These are phyloP conservation scores for Indri indri DNA, from an alignment of 2,113 vertebrate genomes.

Conservation along the genomic window DNA sequence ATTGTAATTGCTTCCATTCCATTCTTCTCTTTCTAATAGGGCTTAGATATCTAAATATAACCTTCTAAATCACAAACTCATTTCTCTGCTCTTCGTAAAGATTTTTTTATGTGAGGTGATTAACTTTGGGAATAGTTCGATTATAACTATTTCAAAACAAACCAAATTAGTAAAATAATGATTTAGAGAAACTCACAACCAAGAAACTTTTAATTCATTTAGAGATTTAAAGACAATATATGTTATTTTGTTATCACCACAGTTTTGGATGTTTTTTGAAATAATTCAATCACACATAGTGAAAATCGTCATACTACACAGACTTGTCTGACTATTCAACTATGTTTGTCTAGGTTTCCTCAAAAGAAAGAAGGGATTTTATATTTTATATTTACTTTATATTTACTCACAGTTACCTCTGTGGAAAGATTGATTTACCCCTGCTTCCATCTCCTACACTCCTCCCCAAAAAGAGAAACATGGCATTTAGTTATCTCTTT, in stretches of 20 bases:
- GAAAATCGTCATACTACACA: not conserved
- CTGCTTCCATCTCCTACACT: not conserved
- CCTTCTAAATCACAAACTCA: constrained; percentile 45
- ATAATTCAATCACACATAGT: not conserved
- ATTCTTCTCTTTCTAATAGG: constrained; percentile 26
- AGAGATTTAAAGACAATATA: not conserved
- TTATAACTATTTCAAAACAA: constrained; percentile 63
- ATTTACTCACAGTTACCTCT: not conserved
- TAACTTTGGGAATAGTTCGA: constrained; percentile 58
- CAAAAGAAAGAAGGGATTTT: not conserved
- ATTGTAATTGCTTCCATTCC: constrained; percentile 54
- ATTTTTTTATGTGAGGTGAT: constrained; percentile 65
- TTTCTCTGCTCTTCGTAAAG: constrained; percentile 63
- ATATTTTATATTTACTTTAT: not conserved
- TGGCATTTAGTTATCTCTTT: not conserved
- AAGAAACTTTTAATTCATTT: constrained; percentile 42
- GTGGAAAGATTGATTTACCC: not conserved
- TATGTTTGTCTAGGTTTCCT: not conserved
- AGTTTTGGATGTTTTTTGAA: not conserved
- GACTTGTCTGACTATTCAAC: not conserved
- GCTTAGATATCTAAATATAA: not conserved
- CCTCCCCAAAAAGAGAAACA: not conserved
- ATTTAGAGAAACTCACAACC: constrained; percentile 13
- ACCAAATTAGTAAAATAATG: constrained; percentile 54
- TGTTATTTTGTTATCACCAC: not conserved